Base-by-base conservation (phyloP, 1,140 invertebrate species). In the Rhagoletis pomonella region DNA sequence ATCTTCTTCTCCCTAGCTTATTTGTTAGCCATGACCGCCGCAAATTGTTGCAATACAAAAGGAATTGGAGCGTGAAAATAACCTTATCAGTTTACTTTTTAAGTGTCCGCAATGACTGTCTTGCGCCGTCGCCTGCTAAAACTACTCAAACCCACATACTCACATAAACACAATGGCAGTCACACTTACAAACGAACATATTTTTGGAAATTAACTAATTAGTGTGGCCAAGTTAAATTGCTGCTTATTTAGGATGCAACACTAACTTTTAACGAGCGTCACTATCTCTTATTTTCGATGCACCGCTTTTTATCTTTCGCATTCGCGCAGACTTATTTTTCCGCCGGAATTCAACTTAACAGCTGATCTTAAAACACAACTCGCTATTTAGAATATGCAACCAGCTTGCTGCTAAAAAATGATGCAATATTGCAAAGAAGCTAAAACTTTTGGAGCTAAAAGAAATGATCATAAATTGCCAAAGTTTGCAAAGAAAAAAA, bases 271-370 rank as follows among this genome's bases (percentile, higher is more conserved):
- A 81, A 81, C 47, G 73, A 55, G 47, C 73, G 47, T 5, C n/a
- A n/a, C 73, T 55, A 29, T 81, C 55, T 81, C 44, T n/a, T 55
- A 81, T 81, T 55, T 81, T 69, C 67, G 67, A 19, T 19, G 14
- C n/a, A 9, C 19, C 44, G 1, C n/a, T 55, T 55, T 55, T 55
- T 58, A 19, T 55, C 42, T 77, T 50, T 17, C 44, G 29, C 4
- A 55, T 55, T 10, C 12, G n/a, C 47, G 44, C 6, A 50, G 5
- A 29, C 73, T 81, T 81, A 19, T 55, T 55, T 55, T 55, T 29
- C 6, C 44, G 7, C 73, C 6, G 73, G 42, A 19, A 81, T 47
- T 47, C 67, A 5, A 42, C 67, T 73, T 73, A 73, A 17, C 10
- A 2, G 17, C 42, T 12, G 14, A 58, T 3, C 50, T 55, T 81